phyloP scores from a whole-genome alignment of 37 sponge, comb jelly and placozoan species.

The Beroe ovata region DNA sequence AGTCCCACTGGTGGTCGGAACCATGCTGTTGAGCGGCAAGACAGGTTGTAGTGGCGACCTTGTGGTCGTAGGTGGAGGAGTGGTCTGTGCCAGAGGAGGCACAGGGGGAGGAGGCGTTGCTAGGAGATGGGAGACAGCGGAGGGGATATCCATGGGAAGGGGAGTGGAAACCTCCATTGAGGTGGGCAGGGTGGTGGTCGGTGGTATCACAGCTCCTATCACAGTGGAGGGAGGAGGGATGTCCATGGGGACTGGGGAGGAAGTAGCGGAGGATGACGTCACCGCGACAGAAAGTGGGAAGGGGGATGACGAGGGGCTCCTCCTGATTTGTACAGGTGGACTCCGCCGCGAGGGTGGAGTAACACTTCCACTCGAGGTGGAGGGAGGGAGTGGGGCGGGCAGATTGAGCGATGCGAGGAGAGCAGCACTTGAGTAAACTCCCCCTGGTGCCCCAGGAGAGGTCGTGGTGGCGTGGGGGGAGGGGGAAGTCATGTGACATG shows the following conservation, averaged over 20 bases:
- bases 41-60: neutral
- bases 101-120: neutral
- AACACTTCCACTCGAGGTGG: neutral
- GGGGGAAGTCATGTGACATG: neutral
- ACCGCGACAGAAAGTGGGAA: neutral
- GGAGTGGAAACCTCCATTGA: neutral
- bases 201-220: neutral
- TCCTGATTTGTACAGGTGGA: slow-evolving; percentile 23
- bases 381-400: slow-evolving; percentile 24
- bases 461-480: neutral
- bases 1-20: neutral
- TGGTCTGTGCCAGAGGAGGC: neutral
- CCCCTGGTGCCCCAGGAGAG: neutral
- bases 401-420: neutral
- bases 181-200: neutral
- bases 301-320: neutral
- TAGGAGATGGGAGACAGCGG: neutral
- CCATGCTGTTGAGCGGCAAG: neutral
- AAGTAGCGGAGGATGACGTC: neutral
- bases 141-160: neutral
- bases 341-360: neutral
- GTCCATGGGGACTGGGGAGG: neutral
- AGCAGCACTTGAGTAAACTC: neutral
- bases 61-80: slow-evolving; percentile 3
- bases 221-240: neutral